phyloP scores from a whole-genome alignment of 2,888 invertebrate genomes.

The Trichopoda pennipes region DNA sequence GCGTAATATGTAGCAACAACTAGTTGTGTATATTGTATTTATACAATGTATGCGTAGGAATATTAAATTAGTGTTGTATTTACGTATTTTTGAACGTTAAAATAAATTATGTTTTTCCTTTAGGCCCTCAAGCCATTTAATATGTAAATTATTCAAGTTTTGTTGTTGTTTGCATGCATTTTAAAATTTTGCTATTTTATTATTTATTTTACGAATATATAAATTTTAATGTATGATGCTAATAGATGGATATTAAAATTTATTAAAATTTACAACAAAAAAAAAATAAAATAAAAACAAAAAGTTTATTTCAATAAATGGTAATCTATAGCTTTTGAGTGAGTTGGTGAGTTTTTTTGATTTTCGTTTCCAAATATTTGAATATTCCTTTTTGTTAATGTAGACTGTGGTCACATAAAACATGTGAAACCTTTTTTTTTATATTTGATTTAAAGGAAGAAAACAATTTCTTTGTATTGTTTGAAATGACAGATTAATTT shows the following conservation, averaged over 20 bases:
- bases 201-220: neutral
- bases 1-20: neutral
- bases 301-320: neutral
- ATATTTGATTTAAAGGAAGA: too few relatives aligned
- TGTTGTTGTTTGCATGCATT: neutral
- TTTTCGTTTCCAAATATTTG: neutral
- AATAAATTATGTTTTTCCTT: conserved; percentile 34
- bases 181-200: neutral
- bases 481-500: too few relatives aligned
- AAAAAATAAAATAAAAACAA: neutral
- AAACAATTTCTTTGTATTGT: too few relatives aligned
- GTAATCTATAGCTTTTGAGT: neutral
- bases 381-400: neutral
- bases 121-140: conserved; percentile 29
- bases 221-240: neutral
- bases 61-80: neutral
- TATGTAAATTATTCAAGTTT: conserved; percentile 5
- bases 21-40: neutral
- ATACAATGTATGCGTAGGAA: conserved; percentile 2
- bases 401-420: too few relatives aligned
- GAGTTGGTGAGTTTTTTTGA: neutral
- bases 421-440: too few relatives aligned
- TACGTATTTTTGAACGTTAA: neutral
- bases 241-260: neutral
- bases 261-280: neutral